Percentiles rank a stretch among this genome's conserved stretches.
Evolutionary conservation across 92 coral and sea anemone species (phyloP).

Genomic region (Pocillopora grandis): DNA sequence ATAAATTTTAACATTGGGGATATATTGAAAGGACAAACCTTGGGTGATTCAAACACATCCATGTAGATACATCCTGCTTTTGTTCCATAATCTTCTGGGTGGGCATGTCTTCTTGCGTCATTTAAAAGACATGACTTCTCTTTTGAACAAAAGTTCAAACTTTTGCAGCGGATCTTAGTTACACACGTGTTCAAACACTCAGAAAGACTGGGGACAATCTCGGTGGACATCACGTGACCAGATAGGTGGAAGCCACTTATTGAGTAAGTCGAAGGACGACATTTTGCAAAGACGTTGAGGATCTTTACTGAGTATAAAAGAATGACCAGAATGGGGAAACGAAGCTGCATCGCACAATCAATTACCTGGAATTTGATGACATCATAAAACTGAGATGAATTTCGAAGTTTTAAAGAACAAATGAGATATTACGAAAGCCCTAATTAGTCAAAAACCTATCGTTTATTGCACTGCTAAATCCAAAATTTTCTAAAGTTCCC

Average conservation of each 20-base stretch:
- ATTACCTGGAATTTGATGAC: too few species aligned
- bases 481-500: too few species aligned
- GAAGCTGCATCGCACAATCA: too few species aligned
- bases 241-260: not conserved
- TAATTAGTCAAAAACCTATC: too few species aligned
- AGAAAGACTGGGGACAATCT: not conserved
- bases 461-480: too few species aligned
- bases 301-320: not conserved
- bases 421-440: too few species aligned
- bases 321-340: not conserved
- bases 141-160: not conserved
- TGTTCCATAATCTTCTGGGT: constrained; percentile 22
- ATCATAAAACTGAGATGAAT: too few species aligned
- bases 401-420: too few species aligned
- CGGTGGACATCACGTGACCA: constrained; percentile 12
- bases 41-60: not conserved
- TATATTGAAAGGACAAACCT: not conserved
- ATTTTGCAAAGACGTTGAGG: not conserved
- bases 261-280: not conserved
- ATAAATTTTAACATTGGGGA: too few species aligned
- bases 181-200: not conserved
- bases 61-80: constrained; percentile 5
- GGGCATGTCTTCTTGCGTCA: constrained; percentile 19
- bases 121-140: constrained; percentile 25
- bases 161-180: constrained; percentile 17